Conservation (phyloP, 2,797 vertebrate genomes). For the Protonibea diacanthus region DNA sequence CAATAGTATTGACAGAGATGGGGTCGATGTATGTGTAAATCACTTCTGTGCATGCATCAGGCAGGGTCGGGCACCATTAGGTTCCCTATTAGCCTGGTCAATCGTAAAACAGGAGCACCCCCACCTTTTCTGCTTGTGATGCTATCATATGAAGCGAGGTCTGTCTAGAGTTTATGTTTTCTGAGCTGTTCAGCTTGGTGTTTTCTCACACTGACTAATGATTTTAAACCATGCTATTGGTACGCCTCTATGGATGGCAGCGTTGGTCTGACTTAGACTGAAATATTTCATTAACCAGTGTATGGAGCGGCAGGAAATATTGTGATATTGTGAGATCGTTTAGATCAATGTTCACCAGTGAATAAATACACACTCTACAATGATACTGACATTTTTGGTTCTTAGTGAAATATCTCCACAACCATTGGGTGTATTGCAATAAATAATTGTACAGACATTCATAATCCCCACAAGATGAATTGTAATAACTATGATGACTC, state of each 20-base stretch:
- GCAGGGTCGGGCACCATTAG: slow-evolving; percentile 8
- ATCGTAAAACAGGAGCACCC: background rate
- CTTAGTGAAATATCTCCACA: background rate
- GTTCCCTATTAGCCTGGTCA: background rate
- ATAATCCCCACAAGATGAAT: background rate
- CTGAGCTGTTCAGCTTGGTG: background rate
- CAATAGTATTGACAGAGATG: slow-evolving; percentile 29
- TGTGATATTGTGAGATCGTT: background rate
- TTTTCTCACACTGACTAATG: background rate
- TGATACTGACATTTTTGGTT: background rate
- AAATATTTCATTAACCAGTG: background rate
- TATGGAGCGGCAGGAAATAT: background rate
- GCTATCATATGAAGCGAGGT: background rate
- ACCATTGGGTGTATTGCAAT: too few relatives aligned
- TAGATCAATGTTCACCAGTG: too few relatives aligned
- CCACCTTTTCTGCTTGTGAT: background rate
- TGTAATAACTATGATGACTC: background rate
- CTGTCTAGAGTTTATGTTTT: background rate
- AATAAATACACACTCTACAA: background rate
- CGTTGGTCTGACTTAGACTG: background rate
- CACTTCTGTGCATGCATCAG: background rate
- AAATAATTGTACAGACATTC: background rate
- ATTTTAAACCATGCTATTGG: background rate
- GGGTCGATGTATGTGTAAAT: slow-evolving; percentile 10
- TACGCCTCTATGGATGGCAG: background rate